Conservation (phyloP, 1,140 invertebrate genomes). For the Marisa cornuarietis region DNA sequence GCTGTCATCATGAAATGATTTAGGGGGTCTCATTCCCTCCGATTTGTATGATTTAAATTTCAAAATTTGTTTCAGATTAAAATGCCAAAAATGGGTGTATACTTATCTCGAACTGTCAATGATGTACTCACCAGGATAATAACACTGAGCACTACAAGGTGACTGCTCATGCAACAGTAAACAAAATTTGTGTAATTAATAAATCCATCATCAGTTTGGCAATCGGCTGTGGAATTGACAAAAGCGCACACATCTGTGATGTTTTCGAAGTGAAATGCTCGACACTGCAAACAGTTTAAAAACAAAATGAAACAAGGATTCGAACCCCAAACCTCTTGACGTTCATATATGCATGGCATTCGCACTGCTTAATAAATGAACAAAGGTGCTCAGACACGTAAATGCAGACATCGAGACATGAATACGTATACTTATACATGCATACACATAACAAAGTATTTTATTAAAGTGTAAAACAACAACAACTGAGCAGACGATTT, state of each 20-base stretch:
- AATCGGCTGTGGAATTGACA: constrained; percentile 59
- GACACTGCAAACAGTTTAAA: constrained; percentile 43
- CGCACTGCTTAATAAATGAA: neutral
- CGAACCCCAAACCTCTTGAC: neutral
- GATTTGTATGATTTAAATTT: too few relatives aligned
- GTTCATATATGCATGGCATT: neutral
- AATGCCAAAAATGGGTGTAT: neutral
- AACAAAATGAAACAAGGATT: neutral
- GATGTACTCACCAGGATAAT: constrained; percentile 57
- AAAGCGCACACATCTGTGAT: constrained; percentile 60
- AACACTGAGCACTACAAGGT: constrained; percentile 49
- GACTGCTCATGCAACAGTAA: constrained; percentile 62
- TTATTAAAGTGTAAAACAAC: too few relatives aligned
- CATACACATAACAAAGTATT: neutral
- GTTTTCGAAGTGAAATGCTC: constrained; percentile 50
- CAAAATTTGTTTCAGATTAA: too few relatives aligned
- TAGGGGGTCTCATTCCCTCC: too few relatives aligned
- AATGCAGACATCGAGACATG: neutral
- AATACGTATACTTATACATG: neutral
- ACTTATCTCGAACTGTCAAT: neutral
- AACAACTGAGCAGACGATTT: too few relatives aligned
- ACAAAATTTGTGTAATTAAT: constrained; percentile 64
- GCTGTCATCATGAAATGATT: too few relatives aligned
- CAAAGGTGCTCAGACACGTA: neutral
- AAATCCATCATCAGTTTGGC: constrained; percentile 63